These are phyloP conservation scores for Diuraphis noxia DNA, from an alignment of 1,140 invertebrate genomes.

Conservation along the genomic window DNA sequence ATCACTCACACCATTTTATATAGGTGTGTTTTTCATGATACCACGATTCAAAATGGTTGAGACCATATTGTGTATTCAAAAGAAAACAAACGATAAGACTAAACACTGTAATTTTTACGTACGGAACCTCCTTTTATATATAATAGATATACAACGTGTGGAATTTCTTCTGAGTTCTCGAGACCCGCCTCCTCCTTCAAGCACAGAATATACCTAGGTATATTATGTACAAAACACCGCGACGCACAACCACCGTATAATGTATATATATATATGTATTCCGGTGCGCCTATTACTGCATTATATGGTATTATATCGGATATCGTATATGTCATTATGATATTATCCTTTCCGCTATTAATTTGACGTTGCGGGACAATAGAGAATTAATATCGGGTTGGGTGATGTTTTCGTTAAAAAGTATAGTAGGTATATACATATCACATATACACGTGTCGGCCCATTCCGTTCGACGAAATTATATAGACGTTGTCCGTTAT, in stretches of 20 bases:
- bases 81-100: neutral
- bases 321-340: neutral
- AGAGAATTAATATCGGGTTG: slow-evolving; percentile 15
- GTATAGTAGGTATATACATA: neutral
- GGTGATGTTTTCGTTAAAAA: neutral
- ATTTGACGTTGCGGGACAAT: slow-evolving; percentile 28
- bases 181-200: neutral
- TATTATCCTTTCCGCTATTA: slow-evolving; percentile 29
- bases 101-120: slow-evolving; percentile 1
- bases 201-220: too few relatives aligned
- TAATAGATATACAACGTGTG: neutral
- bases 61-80: neutral
- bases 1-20: too few relatives aligned
- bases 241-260: neutral
- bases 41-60: neutral
- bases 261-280: neutral
- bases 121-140: neutral
- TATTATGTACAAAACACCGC: neutral
- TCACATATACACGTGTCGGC: neutral
- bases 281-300: neutral
- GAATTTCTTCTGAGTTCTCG: neutral
- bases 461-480: neutral
- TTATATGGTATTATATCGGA: neutral
- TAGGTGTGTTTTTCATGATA: neutral
- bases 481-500: neutral